Conservation (phyloP, 92 coral and sea anemone genomes). For the Plumapathes pennacea region DNA sequence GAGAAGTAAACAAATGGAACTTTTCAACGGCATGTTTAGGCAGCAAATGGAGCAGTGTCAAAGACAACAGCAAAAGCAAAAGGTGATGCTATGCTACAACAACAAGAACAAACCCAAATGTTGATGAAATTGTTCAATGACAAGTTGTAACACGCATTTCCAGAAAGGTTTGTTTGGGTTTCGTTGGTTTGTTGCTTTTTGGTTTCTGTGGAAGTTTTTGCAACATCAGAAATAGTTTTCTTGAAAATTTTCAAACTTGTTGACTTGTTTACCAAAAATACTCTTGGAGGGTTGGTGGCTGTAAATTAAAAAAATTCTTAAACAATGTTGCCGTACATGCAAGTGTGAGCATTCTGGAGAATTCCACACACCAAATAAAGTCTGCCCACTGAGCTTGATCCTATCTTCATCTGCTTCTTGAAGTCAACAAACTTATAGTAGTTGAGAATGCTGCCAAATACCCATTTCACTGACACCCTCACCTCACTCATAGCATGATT, state of each 20-base stretch:
- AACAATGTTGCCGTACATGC: slow-evolving; percentile 25
- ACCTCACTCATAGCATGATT: slow-evolving; percentile 3
- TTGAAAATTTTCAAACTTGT: no score
- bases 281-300: slow-evolving; percentile 11
- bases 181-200: no score
- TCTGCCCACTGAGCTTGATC: slow-evolving; percentile 18
- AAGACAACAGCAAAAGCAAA: slow-evolving; percentile 47
- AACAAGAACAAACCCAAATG: no score
- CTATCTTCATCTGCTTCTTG: slow-evolving; percentile 19
- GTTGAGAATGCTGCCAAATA: slow-evolving; percentile 19
- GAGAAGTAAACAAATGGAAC: slow-evolving; percentile 44
- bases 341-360: slow-evolving; percentile 31
- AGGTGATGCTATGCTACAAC: no score
- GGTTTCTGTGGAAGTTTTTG: no score
- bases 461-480: slow-evolving; percentile 11
- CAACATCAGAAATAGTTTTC: no score
- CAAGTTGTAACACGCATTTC: no score
- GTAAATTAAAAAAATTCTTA: slow-evolving; percentile 22
- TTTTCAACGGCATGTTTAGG: no score
- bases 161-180: no score
- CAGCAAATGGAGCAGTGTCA: slow-evolving; percentile 39
- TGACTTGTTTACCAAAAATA: slow-evolving; percentile 37
- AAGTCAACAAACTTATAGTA: slow-evolving; percentile 21
- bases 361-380: slow-evolving; percentile 23
- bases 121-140: no score